These are phyloP conservation scores for Isurus oxyrinchus DNA, from an alignment of 2,113 vertebrate genomes.

Conservation along the genomic window DNA sequence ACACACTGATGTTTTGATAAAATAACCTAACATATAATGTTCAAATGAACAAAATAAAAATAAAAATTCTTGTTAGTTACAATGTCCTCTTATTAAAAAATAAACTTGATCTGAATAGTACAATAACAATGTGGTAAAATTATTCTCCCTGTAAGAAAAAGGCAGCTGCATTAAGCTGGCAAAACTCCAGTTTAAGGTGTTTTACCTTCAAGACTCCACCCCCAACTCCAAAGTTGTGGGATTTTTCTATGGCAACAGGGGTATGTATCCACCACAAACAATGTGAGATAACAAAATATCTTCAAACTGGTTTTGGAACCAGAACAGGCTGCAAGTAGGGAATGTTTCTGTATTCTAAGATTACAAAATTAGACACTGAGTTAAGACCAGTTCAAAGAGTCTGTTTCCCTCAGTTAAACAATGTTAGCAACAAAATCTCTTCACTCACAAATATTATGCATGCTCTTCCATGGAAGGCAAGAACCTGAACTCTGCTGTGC, in stretches of 20 bases:
- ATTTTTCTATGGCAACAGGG: neutral
- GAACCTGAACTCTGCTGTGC: neutral
- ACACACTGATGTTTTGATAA: neutral
- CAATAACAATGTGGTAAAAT: neutral
- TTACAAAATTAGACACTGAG: neutral
- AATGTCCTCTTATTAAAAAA: neutral
- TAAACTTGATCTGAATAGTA: neutral
- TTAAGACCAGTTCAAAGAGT: neutral
- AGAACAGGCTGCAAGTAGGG: neutral
- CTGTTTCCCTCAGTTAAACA: neutral
- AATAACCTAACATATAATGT: neutral
- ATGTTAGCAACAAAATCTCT: neutral
- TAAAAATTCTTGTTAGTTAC: neutral
- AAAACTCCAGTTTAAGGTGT: neutral
- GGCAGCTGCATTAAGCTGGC: neutral
- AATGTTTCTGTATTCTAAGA: neutral
- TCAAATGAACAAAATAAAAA: neutral
- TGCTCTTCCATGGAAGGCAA: neutral
- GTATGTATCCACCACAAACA: slow-evolving; percentile 8
- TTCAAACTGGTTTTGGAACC: slow-evolving; percentile 1
- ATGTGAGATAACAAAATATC: slow-evolving; percentile 16
- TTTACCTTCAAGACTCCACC: slow-evolving; percentile 3
- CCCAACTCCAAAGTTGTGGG: neutral
- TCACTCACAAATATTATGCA: neutral
- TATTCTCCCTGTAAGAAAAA: neutral